Evolutionary conservation across 1,140 invertebrate species (phyloP).

Genomic region (Drosophila varians): DNA sequence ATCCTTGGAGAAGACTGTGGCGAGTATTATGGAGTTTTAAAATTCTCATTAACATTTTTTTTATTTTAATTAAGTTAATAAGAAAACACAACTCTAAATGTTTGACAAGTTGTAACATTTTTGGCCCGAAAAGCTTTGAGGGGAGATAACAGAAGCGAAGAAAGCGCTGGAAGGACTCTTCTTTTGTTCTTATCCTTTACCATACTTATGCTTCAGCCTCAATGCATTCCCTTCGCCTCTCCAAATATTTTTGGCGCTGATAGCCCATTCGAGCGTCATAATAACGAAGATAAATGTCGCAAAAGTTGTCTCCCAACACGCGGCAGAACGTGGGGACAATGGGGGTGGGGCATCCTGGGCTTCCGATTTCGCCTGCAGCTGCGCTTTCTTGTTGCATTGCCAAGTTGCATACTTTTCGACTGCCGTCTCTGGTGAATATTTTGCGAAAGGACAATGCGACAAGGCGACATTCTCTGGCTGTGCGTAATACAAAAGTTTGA

Average conservation of each 20-base stretch:
- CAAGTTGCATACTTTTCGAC: constrained; percentile 54
- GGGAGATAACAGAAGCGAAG: constrained; percentile 6
- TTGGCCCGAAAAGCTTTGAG: constrained; percentile 38
- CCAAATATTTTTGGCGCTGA: constrained; percentile 74
- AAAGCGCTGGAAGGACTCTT: constrained; percentile 48
- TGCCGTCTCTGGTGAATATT: constrained; percentile 38
- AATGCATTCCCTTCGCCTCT: constrained; percentile 1
- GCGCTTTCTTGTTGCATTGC: constrained; percentile 62
- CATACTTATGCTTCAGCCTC: neutral
- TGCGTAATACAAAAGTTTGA: constrained; percentile 62
- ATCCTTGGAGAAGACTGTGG: no score
- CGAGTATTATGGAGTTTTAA: no score
- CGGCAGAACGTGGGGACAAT: constrained; percentile 23
- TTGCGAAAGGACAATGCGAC: constrained; percentile 8
- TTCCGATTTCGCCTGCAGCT: constrained; percentile 33
- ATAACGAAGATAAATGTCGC: constrained; percentile 80
- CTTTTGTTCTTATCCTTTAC: constrained; percentile 11
- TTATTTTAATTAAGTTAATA: neutral
- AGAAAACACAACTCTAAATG: constrained; percentile 9
- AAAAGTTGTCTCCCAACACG: constrained; percentile 66
- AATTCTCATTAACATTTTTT: no score
- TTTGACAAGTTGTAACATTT: constrained; percentile 66
- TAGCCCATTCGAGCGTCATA: constrained; percentile 81
- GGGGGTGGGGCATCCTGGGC: neutral
- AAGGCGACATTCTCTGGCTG: constrained; percentile 25